A percentile compares a stretch with the other conserved stretches of the same genome.
phyloP scores from a whole-genome alignment of 30 jellyfish, hydroid and myxozoan genomes.

The Haliclystus octoradiatus region DNA sequence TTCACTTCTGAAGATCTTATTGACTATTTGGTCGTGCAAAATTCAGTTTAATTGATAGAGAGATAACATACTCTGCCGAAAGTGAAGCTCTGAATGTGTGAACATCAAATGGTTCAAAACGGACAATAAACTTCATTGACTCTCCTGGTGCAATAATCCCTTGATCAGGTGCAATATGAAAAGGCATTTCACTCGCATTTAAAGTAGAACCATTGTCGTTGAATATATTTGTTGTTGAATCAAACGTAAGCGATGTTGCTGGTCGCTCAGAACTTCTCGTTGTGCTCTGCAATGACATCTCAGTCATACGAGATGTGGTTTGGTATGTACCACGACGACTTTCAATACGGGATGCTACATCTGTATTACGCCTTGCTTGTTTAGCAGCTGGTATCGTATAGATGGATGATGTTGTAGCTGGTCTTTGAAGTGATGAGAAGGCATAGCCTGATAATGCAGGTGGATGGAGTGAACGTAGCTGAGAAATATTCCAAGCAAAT shows the following conservation, averaged over 20 bases:
- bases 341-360: too few species aligned
- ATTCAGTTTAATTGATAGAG: too few species aligned
- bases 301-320: too few species aligned
- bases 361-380: conserved; percentile 34
- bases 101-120: conserved; percentile 82
- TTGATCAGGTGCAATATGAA: conserved; percentile 55
- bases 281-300: too few species aligned
- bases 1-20: too few species aligned
- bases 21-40: too few species aligned
- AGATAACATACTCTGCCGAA: conserved; percentile 37
- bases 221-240: too few species aligned
- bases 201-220: too few species aligned
- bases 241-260: too few species aligned
- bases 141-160: conserved; percentile 49
- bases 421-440: background rate
- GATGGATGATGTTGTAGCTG: conserved; percentile 1
- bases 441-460: conserved; percentile 6
- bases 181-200: too few species aligned
- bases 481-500: conserved; percentile 50
- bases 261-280: too few species aligned
- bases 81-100: conserved; percentile 54
- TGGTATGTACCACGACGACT: too few species aligned
- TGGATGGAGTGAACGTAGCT: conserved; percentile 30
- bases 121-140: conserved; percentile 72
- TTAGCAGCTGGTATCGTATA: conserved; percentile 6